These are phyloP conservation scores for Agrochola circellaris DNA, from an alignment of 2,888 invertebrate species.

Conservation along the genomic window DNA sequence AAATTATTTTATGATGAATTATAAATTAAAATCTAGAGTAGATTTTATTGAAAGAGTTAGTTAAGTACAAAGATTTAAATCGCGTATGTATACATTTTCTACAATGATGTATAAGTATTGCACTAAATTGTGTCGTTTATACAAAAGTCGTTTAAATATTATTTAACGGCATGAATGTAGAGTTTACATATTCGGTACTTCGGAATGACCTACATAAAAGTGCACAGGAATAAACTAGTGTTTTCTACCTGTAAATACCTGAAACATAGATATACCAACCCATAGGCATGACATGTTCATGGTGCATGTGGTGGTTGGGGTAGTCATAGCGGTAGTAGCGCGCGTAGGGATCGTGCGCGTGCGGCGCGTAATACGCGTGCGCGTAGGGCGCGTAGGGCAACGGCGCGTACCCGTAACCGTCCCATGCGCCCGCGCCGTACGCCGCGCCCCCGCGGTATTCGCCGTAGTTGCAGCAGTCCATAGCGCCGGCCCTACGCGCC, in stretches of 20 bases:
- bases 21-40: not conserved
- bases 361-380: constrained; percentile 81
- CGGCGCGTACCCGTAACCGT: constrained; percentile 80
- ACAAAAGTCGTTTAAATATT: not conserved
- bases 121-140: not conserved
- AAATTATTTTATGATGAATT: not conserved
- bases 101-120: not conserved
- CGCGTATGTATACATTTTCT: not conserved
- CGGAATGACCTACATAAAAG: constrained; percentile 6
- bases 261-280: constrained; percentile 77
- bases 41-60: not conserved
- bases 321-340: constrained; percentile 89
- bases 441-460: constrained; percentile 85
- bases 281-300: constrained; percentile 87
- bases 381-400: constrained; percentile 78
- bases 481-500: constrained; percentile 81
- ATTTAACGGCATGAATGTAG: not conserved
- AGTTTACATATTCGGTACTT: constrained; percentile 3
- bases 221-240: not conserved
- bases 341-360: constrained; percentile 86
- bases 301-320: constrained; percentile 83
- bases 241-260: constrained; percentile 25
- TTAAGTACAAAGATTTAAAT: not conserved
- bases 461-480: constrained; percentile 90
- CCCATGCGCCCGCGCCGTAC: constrained; percentile 81